A percentile compares a stretch with the other conserved stretches of the same genome.
phyloP scores from a whole-genome alignment of 1,140 invertebrate species.

The Tenebrio molitor region DNA sequence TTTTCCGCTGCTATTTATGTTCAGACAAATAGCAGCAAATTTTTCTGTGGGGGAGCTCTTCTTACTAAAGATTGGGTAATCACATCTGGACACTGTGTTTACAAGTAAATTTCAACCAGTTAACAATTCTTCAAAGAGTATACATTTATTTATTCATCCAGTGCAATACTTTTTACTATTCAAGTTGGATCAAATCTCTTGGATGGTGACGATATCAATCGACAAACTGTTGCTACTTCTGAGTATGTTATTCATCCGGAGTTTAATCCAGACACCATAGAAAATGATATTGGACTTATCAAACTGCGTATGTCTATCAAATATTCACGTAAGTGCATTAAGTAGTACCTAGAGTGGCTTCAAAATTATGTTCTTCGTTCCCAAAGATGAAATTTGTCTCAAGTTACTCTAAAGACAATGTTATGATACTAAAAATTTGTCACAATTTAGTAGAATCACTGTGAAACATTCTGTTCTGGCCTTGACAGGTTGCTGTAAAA shows the following conservation, averaged over 20 bases:
- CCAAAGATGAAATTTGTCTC: too few relatives aligned
- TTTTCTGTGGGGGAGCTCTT: neutral
- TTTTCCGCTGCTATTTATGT: too few relatives aligned
- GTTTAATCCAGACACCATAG: neutral
- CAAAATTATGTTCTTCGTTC: too few relatives aligned
- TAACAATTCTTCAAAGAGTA: too few relatives aligned
- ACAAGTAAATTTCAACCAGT: too few relatives aligned
- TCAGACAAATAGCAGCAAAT: neutral
- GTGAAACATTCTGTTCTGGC: too few relatives aligned
- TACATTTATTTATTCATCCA: too few relatives aligned
- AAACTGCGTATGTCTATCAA: neutral
- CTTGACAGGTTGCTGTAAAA: too few relatives aligned
- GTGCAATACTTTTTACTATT: constrained; percentile 1
- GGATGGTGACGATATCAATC: neutral
- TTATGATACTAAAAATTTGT: too few relatives aligned
- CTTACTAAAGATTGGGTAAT: neutral
- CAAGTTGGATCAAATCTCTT: constrained; percentile 1
- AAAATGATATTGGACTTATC: constrained; percentile 12
- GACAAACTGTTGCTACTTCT: constrained; percentile 3
- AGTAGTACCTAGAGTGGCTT: too few relatives aligned
- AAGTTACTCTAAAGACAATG: too few relatives aligned
- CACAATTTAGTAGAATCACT: too few relatives aligned
- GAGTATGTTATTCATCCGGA: neutral
- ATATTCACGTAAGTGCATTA: constrained; percentile 2
- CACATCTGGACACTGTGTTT: constrained; percentile 9